Conservation (phyloP, 2,113 vertebrate genomes). For the Percopsis transmontana region DNA sequence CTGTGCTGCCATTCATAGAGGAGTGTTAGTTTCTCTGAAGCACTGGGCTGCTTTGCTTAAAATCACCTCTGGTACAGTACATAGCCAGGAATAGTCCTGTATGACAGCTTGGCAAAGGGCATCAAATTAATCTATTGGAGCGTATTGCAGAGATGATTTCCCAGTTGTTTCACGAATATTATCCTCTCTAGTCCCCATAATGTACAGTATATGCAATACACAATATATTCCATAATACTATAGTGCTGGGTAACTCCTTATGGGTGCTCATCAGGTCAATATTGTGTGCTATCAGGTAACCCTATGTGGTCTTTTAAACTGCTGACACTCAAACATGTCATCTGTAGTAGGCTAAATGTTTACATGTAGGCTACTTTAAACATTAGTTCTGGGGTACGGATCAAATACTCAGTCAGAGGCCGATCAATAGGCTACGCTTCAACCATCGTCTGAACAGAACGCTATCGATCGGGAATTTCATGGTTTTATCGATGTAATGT, state of each 20-base stretch:
- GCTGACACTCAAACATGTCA: conserved; percentile 40
- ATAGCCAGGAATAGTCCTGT: conserved; percentile 2
- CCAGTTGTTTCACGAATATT: too few species aligned
- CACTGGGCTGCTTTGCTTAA: background rate
- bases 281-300: background rate
- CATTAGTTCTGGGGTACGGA: conserved; percentile 33
- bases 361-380: conserved; percentile 57
- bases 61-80: background rate
- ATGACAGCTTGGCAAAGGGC: conserved; percentile 51
- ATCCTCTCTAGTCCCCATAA: too few species aligned
- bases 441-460: conserved; percentile 22
- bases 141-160: background rate
- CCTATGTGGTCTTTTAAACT: conserved; percentile 33
- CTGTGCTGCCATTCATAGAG: background rate
- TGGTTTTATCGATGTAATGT: background rate
- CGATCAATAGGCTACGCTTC: conserved; percentile 42
- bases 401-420: conserved; percentile 46
- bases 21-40: background rate
- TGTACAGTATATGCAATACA: too few species aligned
- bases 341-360: conserved; percentile 49
- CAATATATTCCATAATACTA: too few species aligned
- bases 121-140: conserved; percentile 2
- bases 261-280: background rate
- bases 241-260: background rate
- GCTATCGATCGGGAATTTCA: background rate